phyloP scores from a whole-genome alignment of 2,797 vertebrate genomes.

The Phyllotis vaccarum region DNA sequence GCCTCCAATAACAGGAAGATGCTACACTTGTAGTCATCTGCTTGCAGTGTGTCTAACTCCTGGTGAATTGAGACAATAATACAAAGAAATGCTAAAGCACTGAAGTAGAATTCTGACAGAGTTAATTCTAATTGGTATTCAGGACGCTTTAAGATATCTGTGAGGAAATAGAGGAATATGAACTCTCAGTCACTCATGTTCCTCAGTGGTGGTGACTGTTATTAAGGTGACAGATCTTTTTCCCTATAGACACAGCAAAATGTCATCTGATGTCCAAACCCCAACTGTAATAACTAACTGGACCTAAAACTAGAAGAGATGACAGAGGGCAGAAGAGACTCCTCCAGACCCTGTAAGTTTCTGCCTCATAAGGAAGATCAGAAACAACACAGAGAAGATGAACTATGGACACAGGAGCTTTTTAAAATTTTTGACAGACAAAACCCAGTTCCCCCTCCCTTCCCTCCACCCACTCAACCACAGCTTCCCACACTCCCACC shows the following conservation, averaged over 20 bases:
- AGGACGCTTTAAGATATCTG: too few relatives aligned
- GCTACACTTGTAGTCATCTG: too few relatives aligned
- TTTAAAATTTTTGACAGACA: too few relatives aligned
- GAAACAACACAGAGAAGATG: not conserved
- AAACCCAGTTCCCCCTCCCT: too few relatives aligned
- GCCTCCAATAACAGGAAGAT: not conserved
- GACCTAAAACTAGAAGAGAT: too few relatives aligned
- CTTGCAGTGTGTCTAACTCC: not conserved
- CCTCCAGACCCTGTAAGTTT: too few relatives aligned
- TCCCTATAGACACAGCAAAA: not conserved
- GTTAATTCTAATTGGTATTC: not conserved
- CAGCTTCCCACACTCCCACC: too few relatives aligned
- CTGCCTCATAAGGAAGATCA: too few relatives aligned
- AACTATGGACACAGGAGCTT: not conserved
- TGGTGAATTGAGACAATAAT: not conserved
- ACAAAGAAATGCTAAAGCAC: not conserved
- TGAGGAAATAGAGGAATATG: not conserved
- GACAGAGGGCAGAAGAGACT: too few relatives aligned
- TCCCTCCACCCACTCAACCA: too few relatives aligned
- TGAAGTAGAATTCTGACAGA: not conserved
- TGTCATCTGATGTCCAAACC: not conserved
- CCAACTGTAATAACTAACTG: not conserved
- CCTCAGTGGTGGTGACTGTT: too few relatives aligned
- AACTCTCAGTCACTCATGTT: not conserved
- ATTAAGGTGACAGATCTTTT: not conserved